Conservation (phyloP, 2,888 invertebrate species). For the Rhabditoides inermis region DNA sequence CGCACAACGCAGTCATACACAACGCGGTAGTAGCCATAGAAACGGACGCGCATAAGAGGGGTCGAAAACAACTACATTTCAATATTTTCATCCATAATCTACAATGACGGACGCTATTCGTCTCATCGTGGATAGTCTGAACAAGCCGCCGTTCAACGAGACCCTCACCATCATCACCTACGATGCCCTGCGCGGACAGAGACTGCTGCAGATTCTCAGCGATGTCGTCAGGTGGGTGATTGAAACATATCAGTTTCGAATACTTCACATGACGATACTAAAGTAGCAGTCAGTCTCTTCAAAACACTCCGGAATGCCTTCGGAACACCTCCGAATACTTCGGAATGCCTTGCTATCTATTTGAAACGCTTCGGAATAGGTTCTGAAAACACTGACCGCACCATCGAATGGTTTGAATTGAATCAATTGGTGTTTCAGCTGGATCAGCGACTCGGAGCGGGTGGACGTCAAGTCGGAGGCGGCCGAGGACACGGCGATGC, state of each 20-base stretch:
- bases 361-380: not conserved
- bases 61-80: too few species aligned
- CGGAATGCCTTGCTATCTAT: too few species aligned
- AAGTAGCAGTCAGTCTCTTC: not conserved
- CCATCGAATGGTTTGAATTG: not conserved
- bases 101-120: not conserved
- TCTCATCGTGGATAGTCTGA: constrained; percentile 5
- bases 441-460: constrained; percentile 54
- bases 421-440: constrained; percentile 15
- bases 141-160: constrained; percentile 1
- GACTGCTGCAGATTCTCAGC: constrained; percentile 67
- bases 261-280: not conserved
- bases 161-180: constrained; percentile 6
- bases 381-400: not conserved
- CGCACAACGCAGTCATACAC: too few species aligned
- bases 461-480: constrained; percentile 70
- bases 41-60: too few species aligned
- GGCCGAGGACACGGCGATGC: constrained; percentile 68
- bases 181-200: too few species aligned
- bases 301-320: not conserved
- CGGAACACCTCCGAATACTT: too few species aligned
- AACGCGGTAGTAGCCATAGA: too few species aligned
- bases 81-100: not conserved
- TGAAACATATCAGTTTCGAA: not conserved
- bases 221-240: constrained; percentile 63